A percentile compares a stretch with the other conserved stretches of the same genome.
These are phyloP conservation scores for Patella caerulea DNA, from an alignment of 2,888 invertebrate genomes.

Conservation along the genomic window DNA sequence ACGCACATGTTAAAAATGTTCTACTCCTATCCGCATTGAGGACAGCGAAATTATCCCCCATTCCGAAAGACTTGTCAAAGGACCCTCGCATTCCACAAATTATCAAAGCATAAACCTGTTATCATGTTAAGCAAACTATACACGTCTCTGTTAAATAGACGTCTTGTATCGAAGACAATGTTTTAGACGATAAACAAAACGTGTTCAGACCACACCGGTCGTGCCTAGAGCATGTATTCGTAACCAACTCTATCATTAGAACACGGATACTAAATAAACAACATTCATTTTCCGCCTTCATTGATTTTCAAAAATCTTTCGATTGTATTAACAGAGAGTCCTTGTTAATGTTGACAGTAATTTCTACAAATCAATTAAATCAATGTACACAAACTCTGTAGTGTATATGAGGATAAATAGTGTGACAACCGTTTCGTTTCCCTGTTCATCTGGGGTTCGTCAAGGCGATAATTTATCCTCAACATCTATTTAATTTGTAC, in stretches of 20 bases:
- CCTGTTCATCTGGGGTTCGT: background rate
- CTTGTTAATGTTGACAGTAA: background rate
- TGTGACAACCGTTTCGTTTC: background rate
- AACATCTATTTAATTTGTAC: background rate
- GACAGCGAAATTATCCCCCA: background rate
- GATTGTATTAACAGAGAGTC: background rate
- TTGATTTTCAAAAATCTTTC: background rate
- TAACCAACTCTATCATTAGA: background rate
- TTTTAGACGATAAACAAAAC: background rate
- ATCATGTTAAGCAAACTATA: background rate
- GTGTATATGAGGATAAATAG: background rate
- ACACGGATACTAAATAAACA: background rate
- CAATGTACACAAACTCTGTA: background rate
- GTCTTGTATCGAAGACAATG: background rate
- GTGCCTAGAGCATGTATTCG: background rate
- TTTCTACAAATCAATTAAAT: background rate
- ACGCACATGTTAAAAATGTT: background rate
- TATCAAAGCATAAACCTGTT: background rate
- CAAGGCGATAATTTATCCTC: background rate
- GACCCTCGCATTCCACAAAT: background rate
- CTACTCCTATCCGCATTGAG: background rate
- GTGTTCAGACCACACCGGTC: background rate
- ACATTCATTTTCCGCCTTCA: background rate
- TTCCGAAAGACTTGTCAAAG: background rate
- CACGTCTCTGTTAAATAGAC: background rate